Evolutionary conservation across 2,888 invertebrate species (phyloP).

Genomic region (Lamproptera curius): DNA sequence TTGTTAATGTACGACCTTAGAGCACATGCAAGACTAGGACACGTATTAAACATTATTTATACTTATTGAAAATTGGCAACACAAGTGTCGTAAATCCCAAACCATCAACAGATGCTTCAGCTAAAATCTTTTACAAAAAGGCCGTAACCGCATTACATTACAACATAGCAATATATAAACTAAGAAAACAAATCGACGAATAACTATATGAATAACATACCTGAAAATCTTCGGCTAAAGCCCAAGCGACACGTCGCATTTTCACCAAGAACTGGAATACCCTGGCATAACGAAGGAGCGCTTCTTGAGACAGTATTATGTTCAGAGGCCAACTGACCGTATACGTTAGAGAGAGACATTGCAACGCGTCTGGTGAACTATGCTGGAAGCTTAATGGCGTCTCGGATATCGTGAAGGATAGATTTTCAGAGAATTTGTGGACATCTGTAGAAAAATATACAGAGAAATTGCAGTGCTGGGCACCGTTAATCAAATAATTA

Average conservation of each 20-base stretch:
- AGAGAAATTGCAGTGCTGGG: no score
- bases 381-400: conserved; percentile 81
- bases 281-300: conserved; percentile 83
- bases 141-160: no score
- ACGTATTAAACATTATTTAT: no score
- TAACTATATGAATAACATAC: conserved; percentile 33
- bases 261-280: conserved; percentile 88
- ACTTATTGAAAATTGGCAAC: no score
- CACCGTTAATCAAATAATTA: no score
- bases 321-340: conserved; percentile 87
- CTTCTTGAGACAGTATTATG: conserved; percentile 84
- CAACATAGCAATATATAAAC: no score
- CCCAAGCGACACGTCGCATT: conserved; percentile 86
- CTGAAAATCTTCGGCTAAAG: conserved; percentile 84
- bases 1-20: no score
- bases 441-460: conserved; percentile 48
- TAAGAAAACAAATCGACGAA: no score
- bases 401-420: conserved; percentile 81
- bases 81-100: no score
- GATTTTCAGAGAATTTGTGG: conserved; percentile 78
- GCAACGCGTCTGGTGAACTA: conserved; percentile 81
- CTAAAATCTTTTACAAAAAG: no score
- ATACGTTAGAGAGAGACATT: conserved; percentile 83
- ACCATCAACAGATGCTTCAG: no score
- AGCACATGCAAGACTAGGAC: no score